phyloP scores from a whole-genome alignment of 2,113 vertebrate genomes.

The Grantiella picta region DNA sequence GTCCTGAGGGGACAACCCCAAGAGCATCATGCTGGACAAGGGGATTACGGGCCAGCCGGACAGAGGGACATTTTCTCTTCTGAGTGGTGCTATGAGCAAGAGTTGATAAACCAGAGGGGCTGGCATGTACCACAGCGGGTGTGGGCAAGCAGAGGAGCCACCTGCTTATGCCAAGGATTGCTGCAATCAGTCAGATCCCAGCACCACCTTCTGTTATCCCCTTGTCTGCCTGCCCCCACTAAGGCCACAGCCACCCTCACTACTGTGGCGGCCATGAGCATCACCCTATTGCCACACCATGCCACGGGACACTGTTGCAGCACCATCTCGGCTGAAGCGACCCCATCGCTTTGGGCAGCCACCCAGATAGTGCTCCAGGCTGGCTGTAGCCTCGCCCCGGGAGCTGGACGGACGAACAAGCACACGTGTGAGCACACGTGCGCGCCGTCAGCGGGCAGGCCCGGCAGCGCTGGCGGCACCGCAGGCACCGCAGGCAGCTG shows the following conservation, averaged over 20 bases:
- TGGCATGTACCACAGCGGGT: rapidly evolving
- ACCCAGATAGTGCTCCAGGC: rapidly evolving
- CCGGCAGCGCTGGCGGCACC: not conserved
- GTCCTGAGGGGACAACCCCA: not conserved
- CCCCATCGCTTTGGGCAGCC: rapidly evolving
- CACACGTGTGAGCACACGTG: not conserved
- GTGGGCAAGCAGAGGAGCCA: not conserved
- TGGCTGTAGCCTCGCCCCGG: not conserved
- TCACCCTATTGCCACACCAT: rapidly evolving
- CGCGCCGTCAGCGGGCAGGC: not conserved
- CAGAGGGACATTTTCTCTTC: not conserved
- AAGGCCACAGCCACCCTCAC: not conserved
- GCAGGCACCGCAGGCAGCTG: not conserved
- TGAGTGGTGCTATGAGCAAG: not conserved
- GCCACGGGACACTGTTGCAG: rapidly evolving
- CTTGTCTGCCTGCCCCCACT: rapidly evolving
- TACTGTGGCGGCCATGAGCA: rapidly evolving
- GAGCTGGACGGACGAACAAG: rapidly evolving
- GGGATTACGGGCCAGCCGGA: not conserved
- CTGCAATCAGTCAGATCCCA: not conserved
- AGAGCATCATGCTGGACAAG: not conserved
- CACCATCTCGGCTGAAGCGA: rapidly evolving
- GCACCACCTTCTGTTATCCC: rapidly evolving
- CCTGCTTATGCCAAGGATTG: not conserved
- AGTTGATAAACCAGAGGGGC: not conserved